These are phyloP conservation scores for Meleagris gallopavo DNA, from an alignment of 2,113 vertebrate species.

Conservation along the genomic window DNA sequence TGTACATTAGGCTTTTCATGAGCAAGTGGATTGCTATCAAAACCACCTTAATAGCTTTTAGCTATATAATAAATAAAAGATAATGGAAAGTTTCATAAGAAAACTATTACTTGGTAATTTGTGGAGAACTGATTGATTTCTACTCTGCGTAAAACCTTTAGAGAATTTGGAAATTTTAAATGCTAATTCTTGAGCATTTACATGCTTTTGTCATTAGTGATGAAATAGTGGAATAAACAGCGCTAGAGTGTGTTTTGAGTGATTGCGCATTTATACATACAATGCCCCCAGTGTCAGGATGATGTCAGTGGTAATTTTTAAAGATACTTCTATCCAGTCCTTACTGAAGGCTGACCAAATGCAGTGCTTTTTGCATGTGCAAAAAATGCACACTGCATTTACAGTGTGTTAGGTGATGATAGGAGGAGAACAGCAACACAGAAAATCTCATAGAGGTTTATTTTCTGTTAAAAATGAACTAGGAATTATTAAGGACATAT, in stretches of 20 bases:
- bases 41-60: not conserved
- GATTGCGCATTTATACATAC: not conserved
- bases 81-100: not conserved
- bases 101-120: constrained; percentile 4
- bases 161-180: constrained; percentile 23
- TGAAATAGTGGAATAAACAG: constrained; percentile 30
- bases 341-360: not conserved
- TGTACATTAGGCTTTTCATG: not conserved
- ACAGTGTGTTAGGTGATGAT: not conserved
- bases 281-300: not conserved
- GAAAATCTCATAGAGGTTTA: not conserved
- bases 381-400: too few species aligned
- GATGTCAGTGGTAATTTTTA: not conserved
- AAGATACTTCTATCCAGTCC: not conserved
- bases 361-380: not conserved
- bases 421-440: not conserved
- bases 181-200: constrained; percentile 29
- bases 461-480: constrained; percentile 39
- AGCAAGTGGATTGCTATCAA: not conserved
- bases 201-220: constrained; percentile 9
- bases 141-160: constrained; percentile 9
- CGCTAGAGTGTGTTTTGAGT: constrained; percentile 25
- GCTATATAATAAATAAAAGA: not conserved
- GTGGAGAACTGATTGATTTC: constrained; percentile 36
- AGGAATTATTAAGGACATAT: not conserved